Evolutionary conservation across 2,113 vertebrate species (phyloP).

Genomic region (Urocitellus parryii): DNA sequence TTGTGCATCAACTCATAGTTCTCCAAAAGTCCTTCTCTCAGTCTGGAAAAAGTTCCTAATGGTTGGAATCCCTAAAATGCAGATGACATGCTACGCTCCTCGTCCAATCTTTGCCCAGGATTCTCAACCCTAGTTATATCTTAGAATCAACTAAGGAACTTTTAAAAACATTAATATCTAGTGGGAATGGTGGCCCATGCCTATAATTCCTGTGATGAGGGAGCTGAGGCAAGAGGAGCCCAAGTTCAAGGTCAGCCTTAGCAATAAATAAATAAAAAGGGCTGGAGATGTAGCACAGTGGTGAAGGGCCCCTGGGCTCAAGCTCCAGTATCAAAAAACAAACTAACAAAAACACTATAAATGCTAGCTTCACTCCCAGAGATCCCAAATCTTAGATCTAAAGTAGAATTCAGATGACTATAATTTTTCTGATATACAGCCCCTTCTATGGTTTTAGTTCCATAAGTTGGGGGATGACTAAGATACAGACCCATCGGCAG

Average conservation of each 20-base stretch:
- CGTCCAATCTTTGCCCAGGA: background rate
- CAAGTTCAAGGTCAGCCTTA: too few relatives aligned
- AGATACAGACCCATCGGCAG: too few relatives aligned
- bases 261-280: too few relatives aligned
- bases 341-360: background rate
- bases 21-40: background rate
- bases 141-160: constrained; percentile 8
- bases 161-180: background rate
- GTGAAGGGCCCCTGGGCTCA: too few relatives aligned
- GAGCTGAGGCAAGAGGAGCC: too few relatives aligned
- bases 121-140: background rate
- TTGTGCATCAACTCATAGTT: background rate
- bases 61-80: background rate
- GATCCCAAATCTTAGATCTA: background rate
- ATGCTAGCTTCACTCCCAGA: background rate
- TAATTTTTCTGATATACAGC: background rate
- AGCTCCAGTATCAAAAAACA: too few relatives aligned
- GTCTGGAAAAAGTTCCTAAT: background rate
- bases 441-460: background rate
- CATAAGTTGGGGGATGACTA: background rate
- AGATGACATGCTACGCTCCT: background rate
- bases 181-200: too few relatives aligned
- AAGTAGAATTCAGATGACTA: background rate
- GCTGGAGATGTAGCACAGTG: too few relatives aligned
- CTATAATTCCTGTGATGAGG: too few relatives aligned